Conservation (phyloP, 2,113 vertebrate genomes). For the Lepus timidus region DNA sequence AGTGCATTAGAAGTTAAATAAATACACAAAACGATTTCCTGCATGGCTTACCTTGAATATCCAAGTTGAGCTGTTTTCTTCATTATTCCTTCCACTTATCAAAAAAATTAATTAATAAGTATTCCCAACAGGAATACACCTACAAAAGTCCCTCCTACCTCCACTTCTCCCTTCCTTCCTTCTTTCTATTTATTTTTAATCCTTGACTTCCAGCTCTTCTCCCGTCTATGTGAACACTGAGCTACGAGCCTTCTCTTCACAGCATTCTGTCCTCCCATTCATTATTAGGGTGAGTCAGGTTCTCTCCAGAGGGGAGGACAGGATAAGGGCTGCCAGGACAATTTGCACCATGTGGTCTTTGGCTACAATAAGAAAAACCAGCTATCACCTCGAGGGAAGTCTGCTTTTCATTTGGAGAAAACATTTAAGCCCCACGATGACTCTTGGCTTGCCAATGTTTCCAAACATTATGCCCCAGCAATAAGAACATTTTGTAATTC, state of each 20-base stretch:
- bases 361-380: neutral
- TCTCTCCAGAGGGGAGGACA: neutral
- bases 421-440: neutral
- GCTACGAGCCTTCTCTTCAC: neutral
- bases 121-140: neutral
- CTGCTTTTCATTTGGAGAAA: neutral
- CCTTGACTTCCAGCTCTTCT: neutral
- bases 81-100: neutral
- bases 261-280: neutral
- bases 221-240: neutral
- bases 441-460: neutral
- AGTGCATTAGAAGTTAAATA: neutral
- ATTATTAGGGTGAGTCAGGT: neutral
- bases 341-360: neutral
- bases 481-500: neutral
- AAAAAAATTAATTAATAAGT: conserved; percentile 23
- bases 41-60: neutral
- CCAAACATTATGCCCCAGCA: neutral
- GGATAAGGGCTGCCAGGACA: neutral
- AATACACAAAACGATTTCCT: neutral
- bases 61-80: neutral
- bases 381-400: neutral
- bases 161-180: neutral
- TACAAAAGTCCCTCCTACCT: no score
- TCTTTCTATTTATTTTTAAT: neutral